Percentiles rank a stretch among this genome's conserved stretches.
Evolutionary conservation across 1,140 invertebrate genomes (phyloP).

Genomic region (Cryptotermes secundus): DNA sequence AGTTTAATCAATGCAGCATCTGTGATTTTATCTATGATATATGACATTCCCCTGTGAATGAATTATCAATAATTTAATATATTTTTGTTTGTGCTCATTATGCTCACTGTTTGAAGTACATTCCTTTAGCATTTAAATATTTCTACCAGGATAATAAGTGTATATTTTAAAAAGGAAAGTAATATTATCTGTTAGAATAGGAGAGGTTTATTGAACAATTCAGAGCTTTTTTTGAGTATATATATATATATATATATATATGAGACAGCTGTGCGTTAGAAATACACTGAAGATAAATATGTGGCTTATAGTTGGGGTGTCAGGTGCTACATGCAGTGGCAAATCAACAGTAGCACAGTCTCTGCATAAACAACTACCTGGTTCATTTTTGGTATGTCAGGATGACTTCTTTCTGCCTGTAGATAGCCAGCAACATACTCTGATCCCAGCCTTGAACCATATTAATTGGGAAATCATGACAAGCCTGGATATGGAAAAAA

Average conservation of each 20-base stretch:
- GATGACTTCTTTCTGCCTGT: constrained; percentile 74
- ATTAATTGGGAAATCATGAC: constrained; percentile 77
- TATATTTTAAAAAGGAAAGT: too few relatives aligned
- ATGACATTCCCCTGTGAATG: too few relatives aligned
- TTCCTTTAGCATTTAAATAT: neutral
- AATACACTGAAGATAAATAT: neutral
- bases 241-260: too few relatives aligned
- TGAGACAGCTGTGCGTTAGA: neutral
- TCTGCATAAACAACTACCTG: constrained; percentile 55
- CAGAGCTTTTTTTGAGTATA: neutral
- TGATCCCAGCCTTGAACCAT: constrained; percentile 65
- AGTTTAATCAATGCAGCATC: too few relatives aligned
- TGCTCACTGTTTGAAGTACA: neutral
- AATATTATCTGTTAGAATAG: too few relatives aligned
- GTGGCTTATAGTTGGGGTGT: constrained; percentile 72
- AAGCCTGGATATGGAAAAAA: constrained; percentile 71
- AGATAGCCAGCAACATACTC: constrained; percentile 65
- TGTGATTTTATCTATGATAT: too few relatives aligned
- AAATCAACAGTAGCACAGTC: constrained; percentile 71
- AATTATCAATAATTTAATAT: too few relatives aligned
- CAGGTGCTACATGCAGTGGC: constrained; percentile 76
- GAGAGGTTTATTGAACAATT: too few relatives aligned
- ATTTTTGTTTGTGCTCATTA: neutral
- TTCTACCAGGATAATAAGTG: neutral
- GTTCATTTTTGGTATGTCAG: constrained; percentile 64